These are phyloP conservation scores for Carapus acus DNA, from an alignment of 2,797 vertebrate species.

Conservation along the genomic window DNA sequence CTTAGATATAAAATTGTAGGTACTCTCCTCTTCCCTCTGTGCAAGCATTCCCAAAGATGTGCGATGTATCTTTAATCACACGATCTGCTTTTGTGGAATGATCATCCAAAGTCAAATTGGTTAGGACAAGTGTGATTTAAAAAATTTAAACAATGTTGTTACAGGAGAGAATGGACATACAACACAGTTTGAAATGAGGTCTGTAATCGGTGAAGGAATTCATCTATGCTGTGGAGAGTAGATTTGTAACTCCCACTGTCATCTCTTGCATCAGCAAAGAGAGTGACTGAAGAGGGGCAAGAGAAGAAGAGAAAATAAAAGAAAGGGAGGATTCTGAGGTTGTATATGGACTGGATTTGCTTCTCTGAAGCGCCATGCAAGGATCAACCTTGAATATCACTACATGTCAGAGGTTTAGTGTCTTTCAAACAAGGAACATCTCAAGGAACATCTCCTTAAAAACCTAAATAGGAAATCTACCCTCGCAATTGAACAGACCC, in stretches of 20 bases:
- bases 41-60: conserved; percentile 57
- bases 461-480: too few relatives aligned
- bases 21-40: conserved; percentile 32
- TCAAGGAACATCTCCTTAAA: too few relatives aligned
- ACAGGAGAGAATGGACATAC: conserved; percentile 43
- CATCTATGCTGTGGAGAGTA: conserved; percentile 65
- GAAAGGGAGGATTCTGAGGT: too few relatives aligned
- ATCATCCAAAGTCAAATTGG: conserved; percentile 74
- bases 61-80: conserved; percentile 71
- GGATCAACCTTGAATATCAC: too few relatives aligned
- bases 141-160: conserved; percentile 73
- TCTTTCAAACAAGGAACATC: too few relatives aligned
- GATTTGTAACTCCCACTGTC: conserved; percentile 55
- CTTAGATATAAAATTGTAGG: conserved; percentile 52
- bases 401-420: too few relatives aligned
- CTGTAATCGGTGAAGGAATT: conserved; percentile 56
- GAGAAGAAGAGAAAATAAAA: neutral
- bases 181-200: conserved; percentile 58
- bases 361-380: too few relatives aligned
- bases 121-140: conserved; percentile 67
- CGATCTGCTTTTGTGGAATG: conserved; percentile 67
- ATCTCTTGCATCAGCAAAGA: conserved; percentile 49
- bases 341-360: too few relatives aligned
- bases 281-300: neutral
- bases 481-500: too few relatives aligned